These are phyloP conservation scores for Ptychochromis oligacanthus DNA, from an alignment of 2,113 vertebrate species.

Conservation along the genomic window DNA sequence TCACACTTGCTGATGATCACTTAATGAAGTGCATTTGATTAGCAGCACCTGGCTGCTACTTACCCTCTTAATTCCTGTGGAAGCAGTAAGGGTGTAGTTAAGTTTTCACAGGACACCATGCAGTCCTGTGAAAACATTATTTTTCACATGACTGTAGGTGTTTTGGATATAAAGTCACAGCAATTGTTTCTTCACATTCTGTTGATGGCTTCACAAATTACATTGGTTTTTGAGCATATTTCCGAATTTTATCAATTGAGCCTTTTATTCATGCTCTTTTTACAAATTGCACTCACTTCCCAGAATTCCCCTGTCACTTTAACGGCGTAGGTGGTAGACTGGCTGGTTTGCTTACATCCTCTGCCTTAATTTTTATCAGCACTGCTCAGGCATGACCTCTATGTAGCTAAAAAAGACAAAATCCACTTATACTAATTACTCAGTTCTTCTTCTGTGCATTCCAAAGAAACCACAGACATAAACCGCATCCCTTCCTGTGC, in stretches of 20 bases:
- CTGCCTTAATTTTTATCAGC: not conserved
- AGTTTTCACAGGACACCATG: not conserved
- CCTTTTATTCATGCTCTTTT: not conserved
- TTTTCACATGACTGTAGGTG: not conserved
- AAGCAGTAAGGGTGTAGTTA: not conserved
- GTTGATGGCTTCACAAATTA: not conserved
- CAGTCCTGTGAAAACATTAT: not conserved
- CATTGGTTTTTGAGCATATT: not conserved
- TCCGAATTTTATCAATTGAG: not conserved
- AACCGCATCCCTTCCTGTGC: not conserved
- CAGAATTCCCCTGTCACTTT: conserved; percentile 1
- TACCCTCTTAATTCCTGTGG: not conserved
- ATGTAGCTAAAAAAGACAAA: conserved; percentile 6
- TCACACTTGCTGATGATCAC: too few species aligned
- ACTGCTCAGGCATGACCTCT: not conserved
- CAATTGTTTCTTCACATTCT: not conserved
- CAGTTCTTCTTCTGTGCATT: not conserved
- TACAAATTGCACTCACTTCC: not conserved
- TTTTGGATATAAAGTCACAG: not conserved
- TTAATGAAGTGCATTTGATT: not conserved
- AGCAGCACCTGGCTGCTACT: not conserved
- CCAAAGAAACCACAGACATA: conserved; percentile 6
- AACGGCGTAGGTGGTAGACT: not conserved
- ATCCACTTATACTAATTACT: not conserved
- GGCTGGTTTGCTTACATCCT: not conserved